Evolutionary conservation across 2,113 vertebrate species (phyloP), one percentile per base, ranked within the genome.

Genomic region (Mus spicilegus): DNA sequence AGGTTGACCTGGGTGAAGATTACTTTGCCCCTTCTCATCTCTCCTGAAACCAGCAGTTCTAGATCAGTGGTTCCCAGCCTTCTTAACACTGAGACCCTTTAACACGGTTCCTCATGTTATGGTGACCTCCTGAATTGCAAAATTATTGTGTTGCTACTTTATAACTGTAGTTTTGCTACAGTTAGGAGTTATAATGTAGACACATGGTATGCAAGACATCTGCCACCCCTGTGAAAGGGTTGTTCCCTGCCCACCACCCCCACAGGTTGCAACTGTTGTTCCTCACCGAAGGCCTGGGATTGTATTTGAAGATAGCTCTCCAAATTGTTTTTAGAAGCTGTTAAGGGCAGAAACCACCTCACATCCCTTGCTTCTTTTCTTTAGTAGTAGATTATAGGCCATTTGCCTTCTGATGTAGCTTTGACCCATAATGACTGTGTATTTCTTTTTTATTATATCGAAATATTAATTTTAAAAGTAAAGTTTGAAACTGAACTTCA

Each of bases 401-500:
- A 7, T 82, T 70, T 58, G 11, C 19, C 20, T 91, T 93, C 56
- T 82, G 11, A 9, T 67, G 86, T 90, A 92, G 84, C 77, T 72
- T 90, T 94, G 95, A 56, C 36, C 33, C 46, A 89, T 5, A 56
- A 14, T 63, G 10, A 89, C 17, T 28, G 65, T 88, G 81, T 89
- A 28, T 73, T 85, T 94, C 70, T 87, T 69, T 90, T 33, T 82
- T 86, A 94, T 87, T 80, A 87, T 1, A 70, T 28, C 8, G n/a
- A 86, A 95, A 78, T 95, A 36, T 73, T 84, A n/a, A 70, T 87
- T 87, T 87, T 80, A 72, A 81, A 91, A 80, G 54, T 75, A 42
- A 84, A 72, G 49, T 58, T 92, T 61, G 39, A 24, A 93, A 39
- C 73, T 70, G 81, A 56, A 84, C 19, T 36, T 93, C 7, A 77